Evolutionary conservation across 2,797 vertebrate genomes (phyloP).

Genomic region (Sebastes flavidus): DNA sequence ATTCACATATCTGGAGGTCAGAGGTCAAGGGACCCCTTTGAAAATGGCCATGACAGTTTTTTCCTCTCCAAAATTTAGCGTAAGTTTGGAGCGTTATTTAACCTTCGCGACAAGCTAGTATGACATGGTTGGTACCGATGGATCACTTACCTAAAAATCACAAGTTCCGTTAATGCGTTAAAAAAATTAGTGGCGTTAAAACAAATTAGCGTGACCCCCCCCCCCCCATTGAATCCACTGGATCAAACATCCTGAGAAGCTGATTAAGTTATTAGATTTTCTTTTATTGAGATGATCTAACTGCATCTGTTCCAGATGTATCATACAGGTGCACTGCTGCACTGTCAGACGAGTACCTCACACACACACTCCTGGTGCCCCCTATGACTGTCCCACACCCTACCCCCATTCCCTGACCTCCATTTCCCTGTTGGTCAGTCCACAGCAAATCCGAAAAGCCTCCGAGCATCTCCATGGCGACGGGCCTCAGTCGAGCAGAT

Average conservation of each 20-base stretch:
- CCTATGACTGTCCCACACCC: constrained; percentile 59
- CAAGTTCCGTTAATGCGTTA: too few species aligned
- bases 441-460: constrained; percentile 91
- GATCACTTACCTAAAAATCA: too few species aligned
- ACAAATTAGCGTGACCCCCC: too few species aligned
- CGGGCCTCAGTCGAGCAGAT: constrained; percentile 90
- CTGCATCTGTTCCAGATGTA: background rate
- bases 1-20: too few species aligned
- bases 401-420: constrained; percentile 78
- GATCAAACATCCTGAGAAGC: background rate
- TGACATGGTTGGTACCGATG: too few species aligned
- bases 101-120: too few species aligned
- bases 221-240: too few species aligned
- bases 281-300: background rate
- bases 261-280: background rate
- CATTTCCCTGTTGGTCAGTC: constrained; percentile 79
- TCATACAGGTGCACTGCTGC: constrained; percentile 36
- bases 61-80: too few species aligned
- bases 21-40: too few species aligned
- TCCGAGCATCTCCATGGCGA: constrained; percentile 89
- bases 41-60: too few species aligned
- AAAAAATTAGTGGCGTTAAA: too few species aligned
- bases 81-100: too few species aligned
- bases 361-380: constrained; percentile 50
- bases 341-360: constrained; percentile 13